Evolutionary conservation across 2,888 invertebrate species (phyloP).

Genomic region (Xestia c-nigrum): DNA sequence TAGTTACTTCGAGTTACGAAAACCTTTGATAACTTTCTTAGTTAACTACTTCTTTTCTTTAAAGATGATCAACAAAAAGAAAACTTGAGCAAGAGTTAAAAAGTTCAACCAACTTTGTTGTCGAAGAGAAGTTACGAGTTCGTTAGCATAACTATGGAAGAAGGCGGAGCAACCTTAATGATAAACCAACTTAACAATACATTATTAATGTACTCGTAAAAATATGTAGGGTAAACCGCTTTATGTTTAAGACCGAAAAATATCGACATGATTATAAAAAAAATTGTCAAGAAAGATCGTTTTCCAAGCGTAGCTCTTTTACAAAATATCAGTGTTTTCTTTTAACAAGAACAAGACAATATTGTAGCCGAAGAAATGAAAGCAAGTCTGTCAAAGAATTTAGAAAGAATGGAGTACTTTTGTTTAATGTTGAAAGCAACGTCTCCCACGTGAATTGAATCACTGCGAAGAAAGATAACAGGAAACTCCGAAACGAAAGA

Average conservation of each 20-base stretch:
- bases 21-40: slow-evolving; percentile 9
- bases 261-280: slow-evolving; percentile 5
- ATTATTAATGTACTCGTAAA: slow-evolving; percentile 30
- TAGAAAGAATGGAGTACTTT: slow-evolving; percentile 30
- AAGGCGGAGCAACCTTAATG: slow-evolving; percentile 17
- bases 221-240: slow-evolving; percentile 30
- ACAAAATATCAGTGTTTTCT: slow-evolving; percentile 5
- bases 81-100: slow-evolving; percentile 38
- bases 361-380: slow-evolving; percentile 25
- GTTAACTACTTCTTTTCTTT: slow-evolving; percentile 20
- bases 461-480: slow-evolving; percentile 39
- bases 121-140: slow-evolving; percentile 30
- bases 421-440: slow-evolving; percentile 25
- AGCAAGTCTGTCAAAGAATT: slow-evolving; percentile 42
- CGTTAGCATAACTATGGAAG: slow-evolving; percentile 47
- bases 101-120: slow-evolving; percentile 36
- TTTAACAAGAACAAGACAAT: slow-evolving; percentile 15
- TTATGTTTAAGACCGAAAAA: slow-evolving; percentile 4
- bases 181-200: slow-evolving; percentile 36
- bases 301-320: background rate
- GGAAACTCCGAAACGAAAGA: slow-evolving; percentile 34
- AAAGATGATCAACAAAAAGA: slow-evolving; percentile 37
- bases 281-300: background rate
- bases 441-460: slow-evolving; percentile 49
- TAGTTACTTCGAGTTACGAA: background rate